Percentiles rank a stretch among this genome's conserved stretches.
Evolutionary conservation across 2,797 vertebrate species (phyloP).

Genomic region (Cygnus olor): DNA sequence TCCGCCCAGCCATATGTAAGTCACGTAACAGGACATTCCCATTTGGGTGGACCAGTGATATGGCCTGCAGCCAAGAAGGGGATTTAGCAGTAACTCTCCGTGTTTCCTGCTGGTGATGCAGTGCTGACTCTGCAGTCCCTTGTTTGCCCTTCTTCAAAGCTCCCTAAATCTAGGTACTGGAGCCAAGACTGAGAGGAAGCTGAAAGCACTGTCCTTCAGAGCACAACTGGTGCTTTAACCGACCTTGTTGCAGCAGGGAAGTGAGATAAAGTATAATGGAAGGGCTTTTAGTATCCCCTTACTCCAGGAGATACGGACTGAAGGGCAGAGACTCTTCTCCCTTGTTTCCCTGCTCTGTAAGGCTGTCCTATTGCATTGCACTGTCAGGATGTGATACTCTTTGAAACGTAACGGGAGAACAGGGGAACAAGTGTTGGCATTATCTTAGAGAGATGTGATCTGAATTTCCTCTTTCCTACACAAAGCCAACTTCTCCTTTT

Average conservation of each 20-base stretch:
- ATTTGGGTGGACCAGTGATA: background rate
- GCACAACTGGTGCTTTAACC: background rate
- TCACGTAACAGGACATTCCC: background rate
- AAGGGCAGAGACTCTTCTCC: background rate
- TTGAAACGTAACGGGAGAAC: slow-evolving; percentile 2
- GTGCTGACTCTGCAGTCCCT: background rate
- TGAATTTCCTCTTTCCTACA: background rate
- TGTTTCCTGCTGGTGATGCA: slow-evolving; percentile 29
- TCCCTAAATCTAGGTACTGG: background rate
- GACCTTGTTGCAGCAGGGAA: background rate
- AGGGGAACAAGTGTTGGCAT: background rate
- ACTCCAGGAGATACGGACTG: background rate
- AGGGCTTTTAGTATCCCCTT: slow-evolving; percentile 27
- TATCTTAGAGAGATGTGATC: background rate
- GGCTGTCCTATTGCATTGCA: background rate
- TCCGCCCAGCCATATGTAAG: background rate
- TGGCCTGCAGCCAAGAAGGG: slow-evolving; percentile 46
- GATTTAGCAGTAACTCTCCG: slow-evolving; percentile 19
- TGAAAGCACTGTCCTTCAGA: background rate
- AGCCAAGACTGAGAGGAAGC: background rate
- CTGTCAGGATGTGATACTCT: background rate
- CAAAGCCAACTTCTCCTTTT: slow-evolving; percentile 21
- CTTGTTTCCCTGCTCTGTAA: background rate
- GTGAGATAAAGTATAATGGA: background rate
- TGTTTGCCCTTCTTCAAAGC: slow-evolving; percentile 13